Conservation (phyloP, 2,113 vertebrate species). For the Scomber japonicus region DNA sequence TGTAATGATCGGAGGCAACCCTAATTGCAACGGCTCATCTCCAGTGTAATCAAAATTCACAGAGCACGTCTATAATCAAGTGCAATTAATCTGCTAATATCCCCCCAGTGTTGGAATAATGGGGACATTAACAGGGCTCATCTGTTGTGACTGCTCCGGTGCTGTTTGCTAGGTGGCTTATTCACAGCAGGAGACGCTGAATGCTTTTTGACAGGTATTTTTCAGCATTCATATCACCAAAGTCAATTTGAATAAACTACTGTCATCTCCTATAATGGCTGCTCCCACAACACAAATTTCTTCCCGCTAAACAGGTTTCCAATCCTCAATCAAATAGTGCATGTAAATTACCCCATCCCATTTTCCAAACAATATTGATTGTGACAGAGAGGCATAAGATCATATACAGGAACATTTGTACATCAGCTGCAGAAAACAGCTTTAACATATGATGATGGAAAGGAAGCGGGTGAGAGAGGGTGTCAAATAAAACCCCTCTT, state of each 20-base stretch:
- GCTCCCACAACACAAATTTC: constrained; percentile 63
- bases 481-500: constrained; percentile 68
- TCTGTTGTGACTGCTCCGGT: constrained; percentile 67
- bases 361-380: constrained; percentile 78
- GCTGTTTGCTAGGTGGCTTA: constrained; percentile 69
- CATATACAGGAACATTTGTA: constrained; percentile 77
- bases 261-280: constrained; percentile 84
- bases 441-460: constrained; percentile 63
- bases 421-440: constrained; percentile 64
- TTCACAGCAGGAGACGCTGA: constrained; percentile 54
- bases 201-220: constrained; percentile 82
- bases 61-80: constrained; percentile 75
- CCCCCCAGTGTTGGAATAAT: constrained; percentile 80
- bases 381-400: constrained; percentile 81
- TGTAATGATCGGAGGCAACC: constrained; percentile 52
- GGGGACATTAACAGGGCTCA: constrained; percentile 79
- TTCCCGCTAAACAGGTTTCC: constrained; percentile 74
- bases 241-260: constrained; percentile 86
- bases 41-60: constrained; percentile 77
- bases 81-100: constrained; percentile 83
- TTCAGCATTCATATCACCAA: constrained; percentile 77
- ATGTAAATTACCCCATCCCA: constrained; percentile 82
- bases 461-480: constrained; percentile 47
- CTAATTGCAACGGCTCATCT: constrained; percentile 66
- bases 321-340: constrained; percentile 75